phyloP scores from a whole-genome alignment of 2,888 invertebrate genomes.

The Piscicola geometra region DNA sequence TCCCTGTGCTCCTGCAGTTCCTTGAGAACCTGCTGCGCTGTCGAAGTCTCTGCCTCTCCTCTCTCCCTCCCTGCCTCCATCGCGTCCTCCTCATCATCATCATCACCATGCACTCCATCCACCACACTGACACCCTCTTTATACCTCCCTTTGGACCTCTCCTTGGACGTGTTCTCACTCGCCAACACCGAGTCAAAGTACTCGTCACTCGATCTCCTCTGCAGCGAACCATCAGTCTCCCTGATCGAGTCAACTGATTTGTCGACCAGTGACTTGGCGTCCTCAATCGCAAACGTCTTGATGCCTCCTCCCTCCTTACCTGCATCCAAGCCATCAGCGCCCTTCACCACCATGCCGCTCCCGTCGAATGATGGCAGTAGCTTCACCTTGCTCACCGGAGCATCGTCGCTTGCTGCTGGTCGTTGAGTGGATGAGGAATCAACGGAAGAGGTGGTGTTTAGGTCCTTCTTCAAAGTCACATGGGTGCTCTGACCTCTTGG shows the following conservation, averaged over 20 bases:
- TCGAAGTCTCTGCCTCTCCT: background rate
- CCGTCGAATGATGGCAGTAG: background rate
- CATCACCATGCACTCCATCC: background rate
- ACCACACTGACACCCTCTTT: background rate
- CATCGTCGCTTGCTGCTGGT: background rate
- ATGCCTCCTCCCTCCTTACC: background rate
- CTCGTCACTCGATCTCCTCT: no score
- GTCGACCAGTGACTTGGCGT: background rate
- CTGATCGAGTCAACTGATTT: background rate
- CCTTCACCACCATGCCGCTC: background rate
- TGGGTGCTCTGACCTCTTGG: background rate
- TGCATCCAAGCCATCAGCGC: background rate
- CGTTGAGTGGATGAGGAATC: background rate
- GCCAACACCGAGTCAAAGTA: no score
- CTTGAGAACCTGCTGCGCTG: conserved; percentile 5
- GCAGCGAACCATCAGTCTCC: no score
- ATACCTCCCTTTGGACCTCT: background rate
- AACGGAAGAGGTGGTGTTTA: background rate
- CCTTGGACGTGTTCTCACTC: background rate
- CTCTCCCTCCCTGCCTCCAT: background rate
- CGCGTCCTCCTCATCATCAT: background rate
- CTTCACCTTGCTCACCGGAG: background rate
- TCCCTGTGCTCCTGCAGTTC: conserved; percentile 14
- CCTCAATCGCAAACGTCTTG: background rate
- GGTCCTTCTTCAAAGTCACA: background rate